Evolutionary conservation across 2,113 vertebrate species (phyloP).

Genomic region (Bubo scandiacus): DNA sequence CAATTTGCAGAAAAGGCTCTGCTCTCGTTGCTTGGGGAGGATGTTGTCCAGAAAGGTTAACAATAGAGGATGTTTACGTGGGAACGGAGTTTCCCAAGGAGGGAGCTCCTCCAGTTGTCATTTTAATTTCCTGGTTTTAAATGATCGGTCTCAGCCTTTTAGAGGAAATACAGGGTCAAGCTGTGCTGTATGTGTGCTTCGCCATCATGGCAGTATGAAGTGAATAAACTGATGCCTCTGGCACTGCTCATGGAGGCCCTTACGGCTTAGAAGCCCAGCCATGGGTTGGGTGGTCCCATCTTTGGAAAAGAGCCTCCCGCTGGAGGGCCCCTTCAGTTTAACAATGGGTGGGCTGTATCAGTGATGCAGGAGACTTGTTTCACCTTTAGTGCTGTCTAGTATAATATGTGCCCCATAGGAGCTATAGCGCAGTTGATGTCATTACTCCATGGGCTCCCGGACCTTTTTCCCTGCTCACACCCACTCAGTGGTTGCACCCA

Average conservation of each 20-base stretch:
- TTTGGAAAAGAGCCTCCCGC: background rate
- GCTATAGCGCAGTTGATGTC: background rate
- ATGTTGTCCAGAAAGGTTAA: background rate
- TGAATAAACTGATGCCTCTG: background rate
- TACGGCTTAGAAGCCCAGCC: background rate
- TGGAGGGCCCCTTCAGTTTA: background rate
- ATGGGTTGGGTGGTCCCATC: background rate
- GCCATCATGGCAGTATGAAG: background rate
- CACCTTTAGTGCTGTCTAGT: background rate
- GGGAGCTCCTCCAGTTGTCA: background rate
- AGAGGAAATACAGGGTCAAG: background rate
- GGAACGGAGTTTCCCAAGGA: background rate
- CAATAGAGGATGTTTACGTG: background rate
- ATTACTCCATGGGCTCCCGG: background rate
- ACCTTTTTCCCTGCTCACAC: background rate
- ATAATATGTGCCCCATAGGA: accelerated
- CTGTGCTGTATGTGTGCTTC: background rate
- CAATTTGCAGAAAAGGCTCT: background rate
- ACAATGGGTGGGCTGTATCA: background rate
- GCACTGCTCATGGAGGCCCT: background rate
- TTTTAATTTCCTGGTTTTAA: background rate
- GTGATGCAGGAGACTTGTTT: background rate
- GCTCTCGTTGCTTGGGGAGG: background rate
- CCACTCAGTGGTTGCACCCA: background rate
- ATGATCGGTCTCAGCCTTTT: background rate